These are phyloP conservation scores for Glareola pratincola DNA, from an alignment of 2,113 vertebrate species.

Conservation along the genomic window DNA sequence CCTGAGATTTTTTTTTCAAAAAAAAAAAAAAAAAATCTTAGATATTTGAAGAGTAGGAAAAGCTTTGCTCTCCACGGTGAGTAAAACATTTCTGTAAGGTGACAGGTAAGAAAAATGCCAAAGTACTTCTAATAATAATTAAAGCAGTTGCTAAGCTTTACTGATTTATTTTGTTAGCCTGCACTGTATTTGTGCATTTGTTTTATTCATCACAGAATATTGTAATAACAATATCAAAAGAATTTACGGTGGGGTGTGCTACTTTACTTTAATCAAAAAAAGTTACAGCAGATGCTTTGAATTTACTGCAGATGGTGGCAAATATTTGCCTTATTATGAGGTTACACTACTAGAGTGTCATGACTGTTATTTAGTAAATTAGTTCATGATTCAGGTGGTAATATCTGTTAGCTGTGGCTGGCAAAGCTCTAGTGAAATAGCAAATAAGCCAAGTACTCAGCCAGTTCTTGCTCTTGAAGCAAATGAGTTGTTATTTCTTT, in stretches of 20 bases:
- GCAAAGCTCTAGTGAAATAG: conserved; percentile 46
- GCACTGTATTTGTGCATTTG: conserved; percentile 10
- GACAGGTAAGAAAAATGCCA: conserved; percentile 18
- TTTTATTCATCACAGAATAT: conserved; percentile 67
- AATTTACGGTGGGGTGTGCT: conserved; percentile 58
- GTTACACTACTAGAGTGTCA: conserved; percentile 51
- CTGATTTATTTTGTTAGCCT: conserved; percentile 46
- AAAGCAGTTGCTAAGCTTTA: conserved; percentile 55
- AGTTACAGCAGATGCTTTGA: conserved; percentile 70
- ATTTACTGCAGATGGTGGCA: conserved; percentile 75
- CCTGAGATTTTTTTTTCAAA: background rate
- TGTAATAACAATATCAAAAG: conserved; percentile 75
- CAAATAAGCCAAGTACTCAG: conserved; percentile 3
- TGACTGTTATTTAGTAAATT: conserved; percentile 62
- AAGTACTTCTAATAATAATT: conserved; percentile 67
- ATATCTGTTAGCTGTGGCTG: conserved; percentile 50
- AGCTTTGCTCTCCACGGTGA: background rate
- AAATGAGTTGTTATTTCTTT: background rate
- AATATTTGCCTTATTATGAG: conserved; percentile 67
- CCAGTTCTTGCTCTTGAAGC: conserved; percentile 11
- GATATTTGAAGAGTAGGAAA: background rate
- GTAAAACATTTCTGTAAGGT: background rate
- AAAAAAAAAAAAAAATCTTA: rapidly evolving
- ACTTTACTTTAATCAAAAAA: conserved; percentile 56
- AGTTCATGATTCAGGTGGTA: conserved; percentile 37